phyloP scores from a whole-genome alignment of 2,113 vertebrate genomes.

The Pardalotus punctatus region DNA sequence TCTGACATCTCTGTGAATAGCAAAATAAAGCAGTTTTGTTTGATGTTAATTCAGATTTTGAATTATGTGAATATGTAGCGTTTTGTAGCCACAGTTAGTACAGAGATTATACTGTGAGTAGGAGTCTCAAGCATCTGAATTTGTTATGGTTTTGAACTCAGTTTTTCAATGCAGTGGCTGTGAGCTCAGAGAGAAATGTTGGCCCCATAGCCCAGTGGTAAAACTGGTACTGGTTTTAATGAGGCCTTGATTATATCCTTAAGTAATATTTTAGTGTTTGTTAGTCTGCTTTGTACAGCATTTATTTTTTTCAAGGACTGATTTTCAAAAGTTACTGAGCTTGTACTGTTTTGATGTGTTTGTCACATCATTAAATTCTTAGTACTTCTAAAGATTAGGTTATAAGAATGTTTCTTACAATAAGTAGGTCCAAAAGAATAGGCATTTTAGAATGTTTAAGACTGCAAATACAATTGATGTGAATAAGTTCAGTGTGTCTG shows the following conservation, averaged over 20 bases:
- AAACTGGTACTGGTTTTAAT: neutral
- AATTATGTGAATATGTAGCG: neutral
- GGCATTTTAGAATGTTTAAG: neutral
- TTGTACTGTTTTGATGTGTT: neutral
- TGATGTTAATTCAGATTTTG: neutral
- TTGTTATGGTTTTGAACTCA: rapidly evolving
- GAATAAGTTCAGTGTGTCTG: neutral
- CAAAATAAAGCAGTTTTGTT: neutral
- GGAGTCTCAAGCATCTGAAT: neutral
- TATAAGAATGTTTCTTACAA: neutral
- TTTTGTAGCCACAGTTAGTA: neutral
- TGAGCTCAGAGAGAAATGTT: neutral
- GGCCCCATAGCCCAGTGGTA: neutral
- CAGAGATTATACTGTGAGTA: neutral
- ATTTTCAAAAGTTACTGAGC: neutral
- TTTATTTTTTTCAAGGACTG: neutral
- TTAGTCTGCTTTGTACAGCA: neutral
- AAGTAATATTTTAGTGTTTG: neutral
- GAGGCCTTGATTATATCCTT: neutral
- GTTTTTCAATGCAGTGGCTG: neutral
- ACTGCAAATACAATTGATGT: neutral
- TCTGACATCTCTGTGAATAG: neutral
- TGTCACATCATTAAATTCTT: neutral
- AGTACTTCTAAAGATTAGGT: neutral
- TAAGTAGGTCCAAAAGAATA: neutral